Evolutionary conservation across 2,113 vertebrate species (phyloP).

Genomic region (Oceanites oceanicus): DNA sequence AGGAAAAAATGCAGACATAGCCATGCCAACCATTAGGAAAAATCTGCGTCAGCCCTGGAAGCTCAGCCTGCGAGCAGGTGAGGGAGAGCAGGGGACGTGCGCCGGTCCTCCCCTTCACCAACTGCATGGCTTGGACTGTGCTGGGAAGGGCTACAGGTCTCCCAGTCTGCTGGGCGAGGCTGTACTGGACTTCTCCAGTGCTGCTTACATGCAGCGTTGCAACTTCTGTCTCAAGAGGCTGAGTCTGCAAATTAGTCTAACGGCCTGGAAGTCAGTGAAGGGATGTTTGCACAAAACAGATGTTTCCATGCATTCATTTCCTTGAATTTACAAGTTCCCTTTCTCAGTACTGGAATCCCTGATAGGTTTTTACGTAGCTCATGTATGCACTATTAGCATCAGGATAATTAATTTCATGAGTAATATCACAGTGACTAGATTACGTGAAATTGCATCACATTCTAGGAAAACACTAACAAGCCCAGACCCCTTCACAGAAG

Average conservation of each 20-base stretch:
- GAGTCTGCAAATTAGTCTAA: background rate
- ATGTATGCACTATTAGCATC: background rate
- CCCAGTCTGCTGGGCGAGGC: background rate
- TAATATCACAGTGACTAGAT: background rate
- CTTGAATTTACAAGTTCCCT: background rate
- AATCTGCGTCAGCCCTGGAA: background rate
- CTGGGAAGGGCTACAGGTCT: background rate
- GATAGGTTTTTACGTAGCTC: background rate
- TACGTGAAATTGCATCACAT: fast-evolving
- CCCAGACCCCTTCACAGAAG: background rate
- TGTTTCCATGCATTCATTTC: background rate
- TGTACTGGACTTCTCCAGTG: background rate
- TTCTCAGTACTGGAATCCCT: background rate
- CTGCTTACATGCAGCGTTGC: background rate
- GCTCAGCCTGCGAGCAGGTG: background rate
- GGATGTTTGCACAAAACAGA: background rate
- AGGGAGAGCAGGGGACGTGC: background rate
- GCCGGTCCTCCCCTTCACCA: background rate
- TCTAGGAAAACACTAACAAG: background rate
- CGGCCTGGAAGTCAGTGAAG: background rate
- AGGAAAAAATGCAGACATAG: constrained; percentile 15
- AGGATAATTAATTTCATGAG: background rate
- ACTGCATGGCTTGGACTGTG: fast-evolving
- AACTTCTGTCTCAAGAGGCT: background rate
- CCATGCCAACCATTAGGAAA: background rate